Evolutionary conservation across 2,113 vertebrate species (phyloP).

Genomic region (Caretta caretta): DNA sequence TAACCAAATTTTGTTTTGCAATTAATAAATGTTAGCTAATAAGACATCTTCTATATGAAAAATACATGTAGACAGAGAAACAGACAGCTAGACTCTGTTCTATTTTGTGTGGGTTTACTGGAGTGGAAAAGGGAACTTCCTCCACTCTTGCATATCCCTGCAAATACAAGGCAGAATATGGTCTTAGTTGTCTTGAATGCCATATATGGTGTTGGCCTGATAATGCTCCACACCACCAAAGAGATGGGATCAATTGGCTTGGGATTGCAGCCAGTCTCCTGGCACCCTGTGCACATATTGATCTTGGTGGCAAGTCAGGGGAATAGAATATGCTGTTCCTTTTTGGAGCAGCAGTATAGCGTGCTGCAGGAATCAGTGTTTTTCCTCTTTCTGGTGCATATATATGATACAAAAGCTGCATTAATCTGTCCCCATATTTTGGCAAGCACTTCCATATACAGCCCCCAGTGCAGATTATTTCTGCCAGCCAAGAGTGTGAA

Average conservation of each 20-base stretch:
- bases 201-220: fast-evolving
- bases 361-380: background rate
- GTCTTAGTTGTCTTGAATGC: background rate
- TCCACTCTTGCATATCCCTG: background rate
- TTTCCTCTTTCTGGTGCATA: too few species aligned
- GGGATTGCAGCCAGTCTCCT: conserved; percentile 25
- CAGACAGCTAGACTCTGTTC: background rate
- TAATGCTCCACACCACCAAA: background rate
- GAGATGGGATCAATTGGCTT: background rate
- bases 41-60: background rate
- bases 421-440: background rate
- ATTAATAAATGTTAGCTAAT: background rate
- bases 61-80: background rate
- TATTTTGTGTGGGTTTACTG: background rate
- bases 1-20: background rate
- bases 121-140: background rate
- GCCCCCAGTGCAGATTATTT: background rate
- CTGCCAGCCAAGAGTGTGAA: background rate
- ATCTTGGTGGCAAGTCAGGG: background rate
- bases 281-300: background rate
- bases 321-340: conserved; percentile 6
- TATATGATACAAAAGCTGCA: background rate
- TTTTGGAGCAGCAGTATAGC: background rate
- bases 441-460: background rate
- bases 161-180: background rate